Base-by-base conservation (phyloP, 2,888 invertebrate species). In the Nyleta sp. region DNA sequence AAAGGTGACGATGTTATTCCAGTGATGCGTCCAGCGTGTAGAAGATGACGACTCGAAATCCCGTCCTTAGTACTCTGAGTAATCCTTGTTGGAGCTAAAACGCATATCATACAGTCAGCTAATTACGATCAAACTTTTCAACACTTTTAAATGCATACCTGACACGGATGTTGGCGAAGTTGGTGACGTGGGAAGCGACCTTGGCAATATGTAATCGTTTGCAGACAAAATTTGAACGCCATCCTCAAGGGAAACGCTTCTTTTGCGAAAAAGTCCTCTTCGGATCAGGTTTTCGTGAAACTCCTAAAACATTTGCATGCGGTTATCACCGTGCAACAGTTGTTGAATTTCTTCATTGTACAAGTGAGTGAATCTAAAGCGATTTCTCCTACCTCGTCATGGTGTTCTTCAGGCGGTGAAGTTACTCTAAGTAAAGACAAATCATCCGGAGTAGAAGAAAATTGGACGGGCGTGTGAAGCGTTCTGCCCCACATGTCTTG, bases 241-340 rank as follows among this genome's bases (percentile, higher is more conserved):
- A 68, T 95, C 95, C 89, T 95, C 95, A 83, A 95, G 92, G 86
- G 95, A 95, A 81, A 95, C 94, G 83, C 95, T 95, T 87, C 95
- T 93, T 91, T 95, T 95, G 85, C 95, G 93, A 91, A 95, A 95
- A 89, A 94, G 93, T 85, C 95, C 94, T 86, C 95, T 94, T 90
- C 94, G 95, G 90, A 95, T 94, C 86, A 95, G 93, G 91, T 95
- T 95, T 92, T 96, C 96, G 91, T 96, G 96, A 91, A 95, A 96
- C 89, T 95, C 95, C 92, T 95, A 57, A 22, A 81, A 18, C n/a
- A n/a, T n/a, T n/a, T n/a, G n/a, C n/a, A n/a, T n/a, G n/a, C n/a
- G n/a, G n/a, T n/a, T n/a, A n/a, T n/a, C n/a, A n/a, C n/a, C n/a
- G n/a, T n/a, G n/a, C n/a, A n/a, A n/a, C n/a, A n/a, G n/a, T n/a